Percentiles rank a stretch among this genome's conserved stretches.
These are phyloP conservation scores for Eristalis tenax DNA, from an alignment of 2,888 invertebrate genomes.

Conservation along the genomic window DNA sequence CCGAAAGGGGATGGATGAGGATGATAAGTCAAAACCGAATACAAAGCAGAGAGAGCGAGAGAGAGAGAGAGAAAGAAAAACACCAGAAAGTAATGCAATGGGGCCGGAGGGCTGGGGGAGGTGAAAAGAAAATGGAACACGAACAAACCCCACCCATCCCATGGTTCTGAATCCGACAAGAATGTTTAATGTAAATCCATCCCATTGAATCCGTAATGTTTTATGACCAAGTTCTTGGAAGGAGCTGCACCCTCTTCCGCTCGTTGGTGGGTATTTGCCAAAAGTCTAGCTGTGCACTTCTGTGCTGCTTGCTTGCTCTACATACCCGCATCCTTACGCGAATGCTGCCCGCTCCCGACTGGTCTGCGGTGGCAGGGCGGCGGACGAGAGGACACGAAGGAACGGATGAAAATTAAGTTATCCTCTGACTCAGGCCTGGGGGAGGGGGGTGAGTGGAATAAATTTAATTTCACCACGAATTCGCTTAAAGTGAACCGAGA, in stretches of 20 bases:
- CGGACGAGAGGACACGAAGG: background rate
- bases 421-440: background rate
- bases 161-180: background rate
- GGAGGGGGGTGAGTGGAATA: constrained; percentile 30
- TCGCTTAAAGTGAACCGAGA: constrained; percentile 36
- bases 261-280: constrained; percentile 12
- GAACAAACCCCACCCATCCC: constrained; percentile 3
- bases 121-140: constrained; percentile 45
- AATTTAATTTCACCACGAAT: constrained; percentile 45
- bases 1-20: background rate
- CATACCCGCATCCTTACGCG: background rate
- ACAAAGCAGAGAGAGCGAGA: background rate
- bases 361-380: background rate
- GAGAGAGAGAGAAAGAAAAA: constrained; percentile 5
- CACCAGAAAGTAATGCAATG: constrained; percentile 21
- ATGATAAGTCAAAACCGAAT: background rate
- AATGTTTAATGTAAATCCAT: constrained; percentile 21
- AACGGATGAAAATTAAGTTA: constrained; percentile 48
- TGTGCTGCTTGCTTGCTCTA: background rate
- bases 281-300: constrained; percentile 40
- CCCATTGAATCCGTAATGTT: constrained; percentile 10
- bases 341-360: background rate
- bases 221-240: constrained; percentile 15
- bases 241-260: background rate
- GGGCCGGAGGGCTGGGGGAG: background rate